These are phyloP conservation scores for Lasius fuliginosus DNA, from an alignment of 2,888 invertebrate species.

Conservation along the genomic window DNA sequence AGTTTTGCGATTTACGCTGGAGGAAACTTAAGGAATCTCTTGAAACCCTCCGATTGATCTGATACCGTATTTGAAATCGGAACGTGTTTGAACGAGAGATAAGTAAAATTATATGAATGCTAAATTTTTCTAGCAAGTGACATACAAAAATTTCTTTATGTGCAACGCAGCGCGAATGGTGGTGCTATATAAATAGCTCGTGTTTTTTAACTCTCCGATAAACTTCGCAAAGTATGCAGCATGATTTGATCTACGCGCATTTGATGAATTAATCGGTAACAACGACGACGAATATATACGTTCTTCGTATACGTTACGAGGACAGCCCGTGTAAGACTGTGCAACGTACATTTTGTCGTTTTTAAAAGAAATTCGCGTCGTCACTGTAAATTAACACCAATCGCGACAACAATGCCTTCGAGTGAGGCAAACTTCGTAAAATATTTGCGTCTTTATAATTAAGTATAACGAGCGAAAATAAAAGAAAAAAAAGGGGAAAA, in stretches of 20 bases:
- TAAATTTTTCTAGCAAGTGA: neutral
- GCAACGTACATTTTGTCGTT: constrained; percentile 33
- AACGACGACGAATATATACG: constrained; percentile 16
- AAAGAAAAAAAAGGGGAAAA: constrained; percentile 3
- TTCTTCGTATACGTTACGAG: constrained; percentile 44
- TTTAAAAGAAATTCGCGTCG: neutral
- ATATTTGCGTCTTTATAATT: constrained; percentile 31
- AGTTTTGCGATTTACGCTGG: neutral
- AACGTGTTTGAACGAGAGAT: neutral
- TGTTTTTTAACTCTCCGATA: constrained; percentile 6
- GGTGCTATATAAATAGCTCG: neutral
- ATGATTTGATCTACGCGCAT: neutral
- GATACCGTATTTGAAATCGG: neutral
- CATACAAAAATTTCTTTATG: neutral
- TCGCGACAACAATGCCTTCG: constrained; percentile 46
- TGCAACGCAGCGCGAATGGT: constrained; percentile 46
- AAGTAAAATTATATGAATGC: neutral
- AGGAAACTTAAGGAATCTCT: neutral
- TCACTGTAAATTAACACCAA: constrained; percentile 59
- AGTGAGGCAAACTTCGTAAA: constrained; percentile 33
- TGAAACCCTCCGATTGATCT: neutral
- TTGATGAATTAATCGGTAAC: neutral
- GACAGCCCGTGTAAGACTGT: constrained; percentile 42
- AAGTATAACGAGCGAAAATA: constrained; percentile 14
- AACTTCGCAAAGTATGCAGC: neutral